phyloP scores from a whole-genome alignment of 2,797 vertebrate genomes.

The Falco cherrug region DNA sequence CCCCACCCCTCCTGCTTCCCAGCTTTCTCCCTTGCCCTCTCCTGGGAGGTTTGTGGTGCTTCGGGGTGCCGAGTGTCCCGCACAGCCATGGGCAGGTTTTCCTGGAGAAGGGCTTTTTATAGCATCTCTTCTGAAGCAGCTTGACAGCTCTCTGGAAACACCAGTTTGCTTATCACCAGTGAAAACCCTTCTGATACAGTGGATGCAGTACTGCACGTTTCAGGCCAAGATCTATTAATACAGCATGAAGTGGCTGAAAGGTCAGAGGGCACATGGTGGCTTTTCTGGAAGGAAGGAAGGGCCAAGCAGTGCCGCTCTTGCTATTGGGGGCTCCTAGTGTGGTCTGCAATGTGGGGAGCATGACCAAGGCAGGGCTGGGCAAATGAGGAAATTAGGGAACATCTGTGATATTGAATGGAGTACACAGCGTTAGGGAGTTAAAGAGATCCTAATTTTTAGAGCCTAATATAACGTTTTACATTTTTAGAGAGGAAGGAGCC shows the following conservation, averaged over 20 bases:
- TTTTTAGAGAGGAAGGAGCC: not conserved
- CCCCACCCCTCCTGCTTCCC: not conserved
- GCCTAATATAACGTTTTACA: not conserved
- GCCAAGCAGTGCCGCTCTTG: not conserved
- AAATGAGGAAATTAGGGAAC: not conserved
- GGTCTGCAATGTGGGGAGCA: not conserved
- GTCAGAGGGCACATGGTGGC: not conserved
- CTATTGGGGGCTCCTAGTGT: not conserved
- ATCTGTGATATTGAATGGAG: not conserved
- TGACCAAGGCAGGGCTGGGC: not conserved
- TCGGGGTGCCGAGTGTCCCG: not conserved
- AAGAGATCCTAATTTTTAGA: not conserved
- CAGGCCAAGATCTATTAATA: not conserved
- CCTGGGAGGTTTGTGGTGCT: not conserved
- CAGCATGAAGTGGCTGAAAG: not conserved
- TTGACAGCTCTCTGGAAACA: not conserved
- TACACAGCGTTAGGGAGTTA: not conserved
- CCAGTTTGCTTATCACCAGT: not conserved
- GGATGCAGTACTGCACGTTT: not conserved
- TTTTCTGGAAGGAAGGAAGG: not conserved
- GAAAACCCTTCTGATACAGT: not conserved
- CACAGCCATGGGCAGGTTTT: not conserved
- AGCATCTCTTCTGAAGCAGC: not conserved
- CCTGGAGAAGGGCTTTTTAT: slow-evolving; percentile 13
- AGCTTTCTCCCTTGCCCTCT: not conserved